Evolutionary conservation across 2,113 vertebrate genomes (phyloP), one percentile per base, ranked within the genome.

Genomic region (Brienomyrus longianalis): DNA sequence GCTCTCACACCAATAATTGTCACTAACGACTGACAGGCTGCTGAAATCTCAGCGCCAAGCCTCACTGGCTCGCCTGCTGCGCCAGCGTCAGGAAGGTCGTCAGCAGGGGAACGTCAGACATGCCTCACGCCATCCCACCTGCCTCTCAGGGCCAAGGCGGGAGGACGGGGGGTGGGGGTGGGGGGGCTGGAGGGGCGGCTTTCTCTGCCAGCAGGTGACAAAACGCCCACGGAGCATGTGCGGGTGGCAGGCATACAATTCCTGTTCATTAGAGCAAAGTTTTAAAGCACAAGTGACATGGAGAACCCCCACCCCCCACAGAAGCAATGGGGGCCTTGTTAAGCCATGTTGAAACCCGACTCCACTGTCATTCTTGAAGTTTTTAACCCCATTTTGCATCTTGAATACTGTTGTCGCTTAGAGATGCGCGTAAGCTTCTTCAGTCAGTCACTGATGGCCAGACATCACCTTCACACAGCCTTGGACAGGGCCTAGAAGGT

Each of bases 11-110:
- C 59, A 45, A 47, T 88, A 70, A 88, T 74, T 88, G 88, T 88
- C 88, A 88, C 62, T n/a, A 66, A 70, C 88, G 48, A 70, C 70
- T 51, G 88, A 89, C 66, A 89, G 66, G 50, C 31, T 80, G 88
- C 31, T 83, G 88, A 88, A 47, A 13, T 77, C 62, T 77, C 88
- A n/a, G 66, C n/a, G 88, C 88, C 45, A 74, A 51, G 48, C 47
- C 21, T 83, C 70, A 17, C 45, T 54, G 35, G 54, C 70, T 89
- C 8, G 48, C 51, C 70, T 47, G 51, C 70, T 17, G 47, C 31
- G 70, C 5, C 59, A 31, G 47, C 45, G 45, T 21, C 43, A 23
- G 45, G 45, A 84, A 84, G 83, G 83, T 84, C 83, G 43, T 84
- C 83, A 84, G 83, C 83, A 45, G 83, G 83, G 39, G 83, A 84